phyloP scores from a whole-genome alignment of 2,797 vertebrate genomes.

The Nyctibius grandis region DNA sequence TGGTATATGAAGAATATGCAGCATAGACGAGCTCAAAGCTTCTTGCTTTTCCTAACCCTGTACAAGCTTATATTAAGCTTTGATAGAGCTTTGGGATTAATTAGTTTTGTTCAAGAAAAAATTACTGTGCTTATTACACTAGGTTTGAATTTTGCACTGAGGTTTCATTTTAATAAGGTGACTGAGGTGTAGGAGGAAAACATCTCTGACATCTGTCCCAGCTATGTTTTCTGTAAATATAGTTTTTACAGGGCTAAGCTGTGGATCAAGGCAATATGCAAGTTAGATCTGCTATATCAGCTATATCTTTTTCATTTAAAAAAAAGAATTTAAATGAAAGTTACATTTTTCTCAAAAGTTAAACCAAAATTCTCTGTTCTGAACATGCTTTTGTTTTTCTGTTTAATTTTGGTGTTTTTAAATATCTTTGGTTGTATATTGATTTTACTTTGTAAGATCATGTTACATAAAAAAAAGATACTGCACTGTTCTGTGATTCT shows the following conservation, averaged over 20 bases:
- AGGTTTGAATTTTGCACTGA: not conserved
- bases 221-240: not conserved
- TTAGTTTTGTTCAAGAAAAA: not conserved
- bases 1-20: not conserved
- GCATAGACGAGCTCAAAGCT: not conserved
- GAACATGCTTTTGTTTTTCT: not conserved
- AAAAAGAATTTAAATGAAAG: not conserved
- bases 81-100: conserved; percentile 10
- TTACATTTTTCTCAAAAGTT: not conserved
- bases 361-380: not conserved
- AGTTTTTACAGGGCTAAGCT: not conserved
- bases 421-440: not conserved
- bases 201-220: not conserved
- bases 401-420: not conserved
- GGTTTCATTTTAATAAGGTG: conserved; percentile 9
- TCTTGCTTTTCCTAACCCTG: not conserved
- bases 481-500: not conserved
- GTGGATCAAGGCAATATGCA: not conserved
- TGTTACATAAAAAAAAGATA: not conserved
- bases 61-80: not conserved
- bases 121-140: not conserved
- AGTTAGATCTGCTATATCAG: not conserved
- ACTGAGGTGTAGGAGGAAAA: not conserved
- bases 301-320: not conserved
- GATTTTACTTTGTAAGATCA: not conserved